Evolutionary conservation across 2,113 vertebrate genomes (phyloP), one percentile per base, ranked within the genome.

Genomic region (Pseudorectes ferrugineus): DNA sequence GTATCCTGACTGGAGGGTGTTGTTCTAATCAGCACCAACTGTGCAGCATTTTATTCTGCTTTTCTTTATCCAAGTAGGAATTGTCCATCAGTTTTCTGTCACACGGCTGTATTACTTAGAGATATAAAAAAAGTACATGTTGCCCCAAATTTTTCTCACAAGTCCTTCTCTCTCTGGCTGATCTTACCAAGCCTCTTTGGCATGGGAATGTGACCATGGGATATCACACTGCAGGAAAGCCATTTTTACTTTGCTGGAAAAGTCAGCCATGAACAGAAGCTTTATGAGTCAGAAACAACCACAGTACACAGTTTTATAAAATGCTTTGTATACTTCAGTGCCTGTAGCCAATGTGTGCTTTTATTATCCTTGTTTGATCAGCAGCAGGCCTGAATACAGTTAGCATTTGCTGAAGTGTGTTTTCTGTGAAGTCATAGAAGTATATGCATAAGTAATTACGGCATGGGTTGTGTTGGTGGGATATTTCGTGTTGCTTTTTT

Each of bases 11-110:
- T 74, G 43, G 42, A 91, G 40, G 35, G 40, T 73, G n/a, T 31
- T 94, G 75, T 84, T 89, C 71, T 88, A 36, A 88, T 62, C 45
- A 68, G n/a, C 95, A 65, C 76, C 84, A 66, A 35, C 58, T 73
- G n/a, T 67, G 33, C 26, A 22, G 35, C 14, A 55, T 82, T 87
- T 95, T 35, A 67, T 76, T 95, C 59, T 83, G 35, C 28, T 19
- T 67, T 79, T 81, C 9, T 85, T 43, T 90, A 1, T 92, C 52
- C 77, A 16, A 70, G 17, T 19, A 57, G 80, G 46, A 62, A 66
- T 94, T 80, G 35, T 52, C 55, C 76, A 79, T 59, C 57, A 43
- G 26, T 49, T 57, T 72, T 58, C 35, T 78, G 0, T 66, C 46
- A 12, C 1, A 6, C 48, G 20, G 1, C 6, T 72, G 14, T 55